These are phyloP conservation scores for Papilio gigon DNA, from an alignment of 2,888 invertebrate genomes.

Conservation along the genomic window DNA sequence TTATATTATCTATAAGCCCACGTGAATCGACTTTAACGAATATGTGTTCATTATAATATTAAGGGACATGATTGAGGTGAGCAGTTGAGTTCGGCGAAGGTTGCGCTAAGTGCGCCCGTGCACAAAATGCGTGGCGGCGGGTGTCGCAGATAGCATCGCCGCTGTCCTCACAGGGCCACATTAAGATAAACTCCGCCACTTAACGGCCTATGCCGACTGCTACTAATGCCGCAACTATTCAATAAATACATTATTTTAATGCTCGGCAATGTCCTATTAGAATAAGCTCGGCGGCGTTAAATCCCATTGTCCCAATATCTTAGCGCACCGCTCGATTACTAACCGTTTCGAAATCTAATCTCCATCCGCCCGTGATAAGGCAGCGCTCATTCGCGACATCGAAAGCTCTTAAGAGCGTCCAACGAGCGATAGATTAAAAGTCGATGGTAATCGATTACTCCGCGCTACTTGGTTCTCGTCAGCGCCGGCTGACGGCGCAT, in stretches of 20 bases:
- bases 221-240: slow-evolving; percentile 50
- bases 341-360: slow-evolving; percentile 41
- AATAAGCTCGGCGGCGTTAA: slow-evolving; percentile 33
- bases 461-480: slow-evolving; percentile 30
- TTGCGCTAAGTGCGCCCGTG: slow-evolving; percentile 36
- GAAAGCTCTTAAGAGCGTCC: slow-evolving; percentile 41
- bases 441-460: slow-evolving; percentile 44
- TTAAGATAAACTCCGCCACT: slow-evolving; percentile 60
- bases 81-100: slow-evolving; percentile 34
- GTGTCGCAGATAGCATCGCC: slow-evolving; percentile 52
- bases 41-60: slow-evolving; percentile 23
- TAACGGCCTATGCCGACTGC: slow-evolving; percentile 56
- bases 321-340: slow-evolving; percentile 15
- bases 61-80: slow-evolving; percentile 32
- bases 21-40: too few relatives aligned
- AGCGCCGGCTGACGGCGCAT: slow-evolving; percentile 45
- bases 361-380: slow-evolving; percentile 40
- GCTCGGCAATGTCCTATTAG: slow-evolving; percentile 35
- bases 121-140: slow-evolving; percentile 38
- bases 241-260: slow-evolving; percentile 58
- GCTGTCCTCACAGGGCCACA: slow-evolving; percentile 46
- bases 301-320: slow-evolving; percentile 28
- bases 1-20: too few relatives aligned
- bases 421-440: slow-evolving; percentile 43
- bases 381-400: slow-evolving; percentile 40